A percentile compares a stretch with the other conserved stretches of the same genome.
Conservation (phyloP, 1,140 invertebrate genomes). For the Frieseomelitta varia region DNA sequence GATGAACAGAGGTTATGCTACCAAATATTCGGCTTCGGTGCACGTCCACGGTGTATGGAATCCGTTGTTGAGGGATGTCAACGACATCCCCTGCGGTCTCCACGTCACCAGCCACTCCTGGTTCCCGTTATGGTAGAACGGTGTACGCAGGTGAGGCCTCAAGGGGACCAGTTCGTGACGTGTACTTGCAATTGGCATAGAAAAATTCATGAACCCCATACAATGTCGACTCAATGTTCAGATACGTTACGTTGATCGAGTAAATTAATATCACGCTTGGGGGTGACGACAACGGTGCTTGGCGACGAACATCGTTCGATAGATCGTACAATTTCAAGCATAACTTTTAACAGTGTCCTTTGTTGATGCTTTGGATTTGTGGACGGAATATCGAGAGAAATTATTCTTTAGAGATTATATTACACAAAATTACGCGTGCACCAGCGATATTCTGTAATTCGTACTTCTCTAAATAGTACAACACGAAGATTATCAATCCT, state of each 20-base stretch:
- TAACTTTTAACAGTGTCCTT: too few relatives aligned
- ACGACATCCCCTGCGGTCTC: conserved; percentile 53
- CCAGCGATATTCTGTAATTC: neutral
- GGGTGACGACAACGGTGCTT: neutral
- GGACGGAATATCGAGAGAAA: too few relatives aligned
- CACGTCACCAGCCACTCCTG: conserved; percentile 21
- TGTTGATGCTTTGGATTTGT: too few relatives aligned
- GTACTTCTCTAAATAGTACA: neutral
- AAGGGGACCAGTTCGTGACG: conserved; percentile 24
- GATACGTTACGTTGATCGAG: neutral
- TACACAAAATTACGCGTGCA: too few relatives aligned
- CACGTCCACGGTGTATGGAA: conserved; percentile 34
- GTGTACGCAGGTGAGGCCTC: conserved; percentile 6
- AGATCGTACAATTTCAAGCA: too few relatives aligned
- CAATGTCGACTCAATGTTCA: neutral
- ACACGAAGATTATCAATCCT: neutral
- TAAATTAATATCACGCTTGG: neutral
- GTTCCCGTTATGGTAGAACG: conserved; percentile 40
- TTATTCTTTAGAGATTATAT: too few relatives aligned
- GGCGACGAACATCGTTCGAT: too few relatives aligned
- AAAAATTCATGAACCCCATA: neutral
- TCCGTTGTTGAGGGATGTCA: conserved; percentile 59
- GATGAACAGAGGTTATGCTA: conserved; percentile 53
- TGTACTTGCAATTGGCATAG: neutral
- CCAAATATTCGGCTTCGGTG: conserved; percentile 57